Conservation (phyloP, 2,113 vertebrate species). For the Lepus timidus region DNA sequence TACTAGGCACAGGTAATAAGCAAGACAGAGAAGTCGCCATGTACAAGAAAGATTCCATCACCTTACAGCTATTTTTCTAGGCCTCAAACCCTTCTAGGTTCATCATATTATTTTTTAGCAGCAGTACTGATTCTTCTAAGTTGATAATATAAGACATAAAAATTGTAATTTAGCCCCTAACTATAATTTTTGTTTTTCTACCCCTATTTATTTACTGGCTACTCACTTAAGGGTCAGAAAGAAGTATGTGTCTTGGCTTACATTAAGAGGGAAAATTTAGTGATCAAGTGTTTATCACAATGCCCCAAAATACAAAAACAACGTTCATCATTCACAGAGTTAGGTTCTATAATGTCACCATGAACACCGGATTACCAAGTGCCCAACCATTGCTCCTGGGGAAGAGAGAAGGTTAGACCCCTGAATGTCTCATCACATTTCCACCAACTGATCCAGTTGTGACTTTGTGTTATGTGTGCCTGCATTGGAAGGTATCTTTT, state of each 20-base stretch:
- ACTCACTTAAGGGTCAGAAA: neutral
- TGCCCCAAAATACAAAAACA: neutral
- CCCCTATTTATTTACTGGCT: neutral
- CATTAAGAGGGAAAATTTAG: neutral
- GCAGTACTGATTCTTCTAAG: neutral
- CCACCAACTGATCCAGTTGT: neutral
- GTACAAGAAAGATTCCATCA: neutral
- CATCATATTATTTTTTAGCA: neutral
- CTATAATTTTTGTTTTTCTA: neutral
- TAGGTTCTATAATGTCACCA: neutral
- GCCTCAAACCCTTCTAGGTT: neutral
- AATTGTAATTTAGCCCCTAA: neutral
- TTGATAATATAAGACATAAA: slow-evolving; percentile 35
- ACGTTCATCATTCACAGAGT: neutral
- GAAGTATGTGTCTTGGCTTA: neutral
- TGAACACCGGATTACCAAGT: neutral
- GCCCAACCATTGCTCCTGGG: neutral
- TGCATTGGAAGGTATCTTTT: neutral
- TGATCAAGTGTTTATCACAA: neutral
- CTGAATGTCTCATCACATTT: neutral
- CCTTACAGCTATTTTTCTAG: neutral
- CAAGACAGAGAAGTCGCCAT: neutral
- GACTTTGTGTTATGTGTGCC: neutral
- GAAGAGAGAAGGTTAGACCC: neutral
- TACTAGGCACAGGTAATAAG: neutral